Evolutionary conservation across 2,888 invertebrate genomes (phyloP).

Genomic region (Lapara coniferarum): DNA sequence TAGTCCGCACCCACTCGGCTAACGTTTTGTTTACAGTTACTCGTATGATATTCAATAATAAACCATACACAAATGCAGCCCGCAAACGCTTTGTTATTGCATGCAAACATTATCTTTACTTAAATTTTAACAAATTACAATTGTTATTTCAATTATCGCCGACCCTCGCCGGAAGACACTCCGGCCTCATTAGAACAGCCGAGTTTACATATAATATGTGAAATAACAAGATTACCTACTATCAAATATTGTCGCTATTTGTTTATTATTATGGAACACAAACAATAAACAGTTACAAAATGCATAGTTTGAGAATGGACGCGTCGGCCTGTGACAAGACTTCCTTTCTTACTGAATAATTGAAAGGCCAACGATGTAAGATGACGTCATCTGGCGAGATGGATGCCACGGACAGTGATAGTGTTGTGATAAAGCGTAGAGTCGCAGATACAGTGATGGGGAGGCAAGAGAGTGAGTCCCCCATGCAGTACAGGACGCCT

Average conservation of each 20-base stretch:
- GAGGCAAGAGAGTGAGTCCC: constrained; percentile 25
- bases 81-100: not conserved
- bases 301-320: constrained; percentile 18
- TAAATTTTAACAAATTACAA: constrained; percentile 29
- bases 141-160: constrained; percentile 22
- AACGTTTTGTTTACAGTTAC: constrained; percentile 10
- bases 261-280: constrained; percentile 35
- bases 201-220: constrained; percentile 50
- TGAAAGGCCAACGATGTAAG: constrained; percentile 12
- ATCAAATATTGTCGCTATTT: constrained; percentile 44
- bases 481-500: constrained; percentile 31
- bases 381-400: constrained; percentile 51
- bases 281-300: constrained; percentile 27
- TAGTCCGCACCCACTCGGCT: not conserved
- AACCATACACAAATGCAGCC: not conserved
- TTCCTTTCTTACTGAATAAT: constrained; percentile 25
- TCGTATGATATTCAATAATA: not conserved
- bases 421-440: constrained; percentile 40
- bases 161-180: constrained; percentile 52
- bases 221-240: constrained; percentile 49
- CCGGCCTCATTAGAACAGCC: constrained; percentile 60
- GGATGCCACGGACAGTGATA: constrained; percentile 45
- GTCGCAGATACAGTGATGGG: constrained; percentile 31
- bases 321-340: constrained; percentile 12
- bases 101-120: constrained; percentile 29